These are phyloP conservation scores for Neopipo cinnamomea DNA, from an alignment of 2,113 vertebrate species.

Conservation along the genomic window DNA sequence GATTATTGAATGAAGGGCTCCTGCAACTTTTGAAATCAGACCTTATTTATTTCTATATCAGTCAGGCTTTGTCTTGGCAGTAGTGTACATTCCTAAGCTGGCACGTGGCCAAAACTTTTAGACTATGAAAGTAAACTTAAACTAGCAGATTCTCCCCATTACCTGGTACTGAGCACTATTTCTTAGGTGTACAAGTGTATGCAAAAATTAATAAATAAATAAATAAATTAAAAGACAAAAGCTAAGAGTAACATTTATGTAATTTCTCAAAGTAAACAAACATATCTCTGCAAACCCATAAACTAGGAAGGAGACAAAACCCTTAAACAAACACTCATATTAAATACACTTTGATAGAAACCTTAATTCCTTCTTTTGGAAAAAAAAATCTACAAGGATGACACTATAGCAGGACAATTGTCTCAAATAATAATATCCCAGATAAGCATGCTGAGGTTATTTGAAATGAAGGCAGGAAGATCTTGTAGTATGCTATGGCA, in stretches of 20 bases:
- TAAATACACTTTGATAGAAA: background rate
- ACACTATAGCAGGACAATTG: background rate
- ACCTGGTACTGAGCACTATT: background rate
- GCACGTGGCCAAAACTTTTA: background rate
- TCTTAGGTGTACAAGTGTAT: background rate
- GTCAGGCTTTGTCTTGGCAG: background rate
- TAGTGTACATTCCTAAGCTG: rapidly evolving
- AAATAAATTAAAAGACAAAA: background rate
- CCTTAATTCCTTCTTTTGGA: background rate
- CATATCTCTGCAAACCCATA: background rate
- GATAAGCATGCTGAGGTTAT: background rate
- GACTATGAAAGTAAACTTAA: background rate
- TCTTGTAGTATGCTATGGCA: constrained; percentile 1
- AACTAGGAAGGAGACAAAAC: background rate
- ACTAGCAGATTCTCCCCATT: background rate
- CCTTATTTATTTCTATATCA: background rate
- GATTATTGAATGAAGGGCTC: background rate
- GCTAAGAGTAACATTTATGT: background rate
- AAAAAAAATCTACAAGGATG: background rate
- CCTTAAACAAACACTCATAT: background rate
- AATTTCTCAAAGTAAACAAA: background rate
- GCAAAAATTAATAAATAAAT: background rate
- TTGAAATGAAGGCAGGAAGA: background rate
- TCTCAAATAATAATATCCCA: background rate
- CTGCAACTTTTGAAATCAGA: background rate